These are phyloP conservation scores for Brachyrhaphis roseni DNA, from an alignment of 2,797 vertebrate genomes.

Conservation along the genomic window DNA sequence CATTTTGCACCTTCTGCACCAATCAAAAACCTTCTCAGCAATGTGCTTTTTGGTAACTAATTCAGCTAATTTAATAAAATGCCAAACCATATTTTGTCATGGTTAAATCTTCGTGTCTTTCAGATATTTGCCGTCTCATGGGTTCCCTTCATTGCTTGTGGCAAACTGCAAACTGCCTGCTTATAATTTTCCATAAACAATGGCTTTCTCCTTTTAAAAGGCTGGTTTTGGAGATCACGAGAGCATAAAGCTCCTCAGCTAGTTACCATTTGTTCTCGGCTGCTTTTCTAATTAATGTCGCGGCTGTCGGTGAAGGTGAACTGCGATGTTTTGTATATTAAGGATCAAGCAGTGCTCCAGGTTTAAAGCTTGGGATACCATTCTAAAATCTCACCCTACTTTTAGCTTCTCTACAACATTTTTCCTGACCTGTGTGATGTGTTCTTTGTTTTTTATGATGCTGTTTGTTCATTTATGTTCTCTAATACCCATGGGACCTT, in stretches of 20 bases:
- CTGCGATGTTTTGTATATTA: background rate
- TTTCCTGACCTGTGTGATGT: background rate
- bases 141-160: background rate
- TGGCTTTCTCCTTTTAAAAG: background rate
- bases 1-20: background rate
- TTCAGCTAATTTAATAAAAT: background rate
- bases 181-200: background rate
- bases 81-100: background rate
- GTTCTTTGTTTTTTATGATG: background rate
- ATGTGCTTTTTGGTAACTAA: background rate
- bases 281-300: background rate
- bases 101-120: background rate
- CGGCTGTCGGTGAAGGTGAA: background rate
- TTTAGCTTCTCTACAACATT: background rate
- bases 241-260: background rate
- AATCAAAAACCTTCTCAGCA: background rate
- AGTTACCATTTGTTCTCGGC: background rate
- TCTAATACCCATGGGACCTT: background rate
- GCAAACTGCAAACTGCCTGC: background rate
- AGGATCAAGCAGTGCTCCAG: background rate
- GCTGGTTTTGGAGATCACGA: background rate
- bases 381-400: background rate
- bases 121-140: background rate
- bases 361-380: background rate
- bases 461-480: background rate